Percentiles rank a stretch among this genome's conserved stretches.
Conservation (phyloP, 2,888 invertebrate genomes). For the Tholera decimalis region DNA sequence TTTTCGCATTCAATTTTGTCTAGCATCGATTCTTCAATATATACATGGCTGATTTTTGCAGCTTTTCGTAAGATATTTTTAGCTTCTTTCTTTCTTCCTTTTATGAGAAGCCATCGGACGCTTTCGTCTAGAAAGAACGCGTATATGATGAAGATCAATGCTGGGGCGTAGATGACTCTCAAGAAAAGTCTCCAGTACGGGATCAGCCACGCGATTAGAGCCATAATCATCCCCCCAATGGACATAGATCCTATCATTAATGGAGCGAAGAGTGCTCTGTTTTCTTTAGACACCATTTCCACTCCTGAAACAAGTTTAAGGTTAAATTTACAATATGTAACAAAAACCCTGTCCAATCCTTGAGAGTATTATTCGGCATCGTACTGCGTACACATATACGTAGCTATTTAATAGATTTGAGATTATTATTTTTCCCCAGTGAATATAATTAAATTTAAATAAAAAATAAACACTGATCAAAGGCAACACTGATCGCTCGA, state of each 20-base stretch:
- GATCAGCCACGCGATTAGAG: conserved; percentile 80
- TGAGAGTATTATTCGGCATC: no score
- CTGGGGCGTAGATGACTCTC: conserved; percentile 93
- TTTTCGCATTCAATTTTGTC: conserved; percentile 68
- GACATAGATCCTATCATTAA: conserved; percentile 61
- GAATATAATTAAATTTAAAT: no score
- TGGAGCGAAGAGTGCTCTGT: conserved; percentile 62
- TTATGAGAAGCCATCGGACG: conserved; percentile 95
- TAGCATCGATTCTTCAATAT: conserved; percentile 70
- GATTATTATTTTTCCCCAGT: no score
- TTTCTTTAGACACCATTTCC: conserved; percentile 71
- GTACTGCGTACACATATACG: no score
- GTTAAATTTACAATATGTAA: not conserved
- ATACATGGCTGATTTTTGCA: conserved; percentile 82
- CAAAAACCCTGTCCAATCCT: no score
- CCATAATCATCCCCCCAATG: conserved; percentile 72
- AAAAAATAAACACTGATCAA: no score
- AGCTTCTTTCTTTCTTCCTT: conserved; percentile 93
- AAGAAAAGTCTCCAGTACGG: conserved; percentile 94
- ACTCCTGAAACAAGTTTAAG: conserved; percentile 68
- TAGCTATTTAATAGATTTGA: no score
- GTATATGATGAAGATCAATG: conserved; percentile 92
- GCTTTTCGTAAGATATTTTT: conserved; percentile 91
- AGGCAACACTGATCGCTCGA: no score
- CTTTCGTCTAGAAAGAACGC: conserved; percentile 94